Conservation (phyloP, 1,140 invertebrate species). For the Drosophila parvula region DNA sequence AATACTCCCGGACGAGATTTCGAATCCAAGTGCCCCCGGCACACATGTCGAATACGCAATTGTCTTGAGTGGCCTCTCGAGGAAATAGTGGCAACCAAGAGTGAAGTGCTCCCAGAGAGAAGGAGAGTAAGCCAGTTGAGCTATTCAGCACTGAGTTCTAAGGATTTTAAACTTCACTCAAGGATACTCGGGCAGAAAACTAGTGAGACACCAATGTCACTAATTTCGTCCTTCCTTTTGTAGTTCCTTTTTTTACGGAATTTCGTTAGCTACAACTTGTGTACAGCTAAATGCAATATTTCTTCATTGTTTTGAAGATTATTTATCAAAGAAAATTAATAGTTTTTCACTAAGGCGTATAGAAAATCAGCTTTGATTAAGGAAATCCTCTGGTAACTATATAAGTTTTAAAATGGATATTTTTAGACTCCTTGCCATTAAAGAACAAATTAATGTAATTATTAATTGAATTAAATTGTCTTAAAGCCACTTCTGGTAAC, state of each 20-base stretch:
- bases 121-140: slow-evolving; percentile 26
- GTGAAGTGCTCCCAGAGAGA: slow-evolving; percentile 25
- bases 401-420: too few relatives aligned
- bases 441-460: too few relatives aligned
- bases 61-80: slow-evolving; percentile 44
- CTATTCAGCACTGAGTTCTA: slow-evolving; percentile 31
- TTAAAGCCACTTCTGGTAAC: neutral
- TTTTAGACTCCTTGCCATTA: too few relatives aligned
- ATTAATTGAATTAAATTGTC: neutral
- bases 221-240: slow-evolving; percentile 17
- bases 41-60: slow-evolving; percentile 61
- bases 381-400: too few relatives aligned
- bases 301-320: neutral
- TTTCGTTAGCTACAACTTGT: neutral
- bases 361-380: too few relatives aligned
- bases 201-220: slow-evolving; percentile 6
- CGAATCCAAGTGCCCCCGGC: slow-evolving; percentile 37
- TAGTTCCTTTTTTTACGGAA: neutral
- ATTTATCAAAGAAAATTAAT: too few relatives aligned
- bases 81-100: slow-evolving; percentile 17
- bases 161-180: slow-evolving; percentile 37
- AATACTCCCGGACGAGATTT: slow-evolving; percentile 11
- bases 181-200: slow-evolving; percentile 20
- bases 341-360: too few relatives aligned
- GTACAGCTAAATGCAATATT: too few relatives aligned